Conservation (phyloP, 2,113 vertebrate genomes). For the Nanger granti region DNA sequence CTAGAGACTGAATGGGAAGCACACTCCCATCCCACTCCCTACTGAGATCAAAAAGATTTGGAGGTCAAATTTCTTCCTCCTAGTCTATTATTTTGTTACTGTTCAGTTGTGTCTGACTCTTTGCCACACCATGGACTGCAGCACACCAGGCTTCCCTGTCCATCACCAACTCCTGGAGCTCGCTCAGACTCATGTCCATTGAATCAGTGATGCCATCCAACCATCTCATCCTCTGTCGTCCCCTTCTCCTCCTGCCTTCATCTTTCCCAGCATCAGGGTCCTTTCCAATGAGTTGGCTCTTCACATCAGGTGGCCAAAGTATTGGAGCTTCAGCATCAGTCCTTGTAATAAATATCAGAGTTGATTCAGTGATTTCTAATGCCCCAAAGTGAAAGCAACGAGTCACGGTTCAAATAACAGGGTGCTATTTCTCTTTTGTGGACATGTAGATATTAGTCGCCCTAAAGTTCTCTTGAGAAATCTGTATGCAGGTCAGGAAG, state of each 20-base stretch:
- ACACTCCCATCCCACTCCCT: no score
- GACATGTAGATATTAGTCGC: slow-evolving; percentile 82
- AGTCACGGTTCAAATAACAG: slow-evolving; percentile 80
- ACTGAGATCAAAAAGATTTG: neutral
- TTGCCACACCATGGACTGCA: neutral
- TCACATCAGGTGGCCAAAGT: neutral
- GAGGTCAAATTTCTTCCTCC: neutral
- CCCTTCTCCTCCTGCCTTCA: neutral
- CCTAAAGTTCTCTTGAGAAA: slow-evolving; percentile 69
- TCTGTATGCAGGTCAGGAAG: no score
- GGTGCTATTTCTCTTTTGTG: slow-evolving; percentile 86
- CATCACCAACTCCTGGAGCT: neutral
- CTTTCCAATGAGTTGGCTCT: neutral
- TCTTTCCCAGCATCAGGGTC: neutral
- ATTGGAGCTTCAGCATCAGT: neutral
- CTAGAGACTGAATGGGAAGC: neutral
- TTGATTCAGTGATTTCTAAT: slow-evolving; percentile 77
- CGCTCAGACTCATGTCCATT: neutral
- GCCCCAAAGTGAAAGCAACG: slow-evolving; percentile 80
- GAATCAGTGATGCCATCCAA: neutral
- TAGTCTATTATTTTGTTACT: neutral
- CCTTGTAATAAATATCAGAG: neutral
- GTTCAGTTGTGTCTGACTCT: neutral
- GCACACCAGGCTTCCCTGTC: neutral
- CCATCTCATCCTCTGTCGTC: neutral